Evolutionary conservation across 2,113 vertebrate genomes (phyloP).

Genomic region (Euleptes europaea): DNA sequence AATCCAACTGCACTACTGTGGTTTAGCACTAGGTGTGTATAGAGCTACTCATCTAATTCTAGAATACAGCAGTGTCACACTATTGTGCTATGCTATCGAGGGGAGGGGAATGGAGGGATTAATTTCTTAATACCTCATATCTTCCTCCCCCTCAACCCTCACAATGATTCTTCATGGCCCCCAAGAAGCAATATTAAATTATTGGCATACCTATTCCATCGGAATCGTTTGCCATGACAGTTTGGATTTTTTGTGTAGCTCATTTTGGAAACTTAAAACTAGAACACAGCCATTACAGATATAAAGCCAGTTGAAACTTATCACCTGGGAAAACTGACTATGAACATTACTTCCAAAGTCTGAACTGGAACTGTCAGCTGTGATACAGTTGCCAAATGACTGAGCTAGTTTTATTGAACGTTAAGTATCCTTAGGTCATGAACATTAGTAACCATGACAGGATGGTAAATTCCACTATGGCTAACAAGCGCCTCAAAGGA

Average conservation of each 20-base stretch:
- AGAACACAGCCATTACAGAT: neutral
- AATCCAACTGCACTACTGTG: too few relatives aligned
- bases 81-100: too few relatives aligned
- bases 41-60: too few relatives aligned
- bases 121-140: too few relatives aligned
- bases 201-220: too few relatives aligned
- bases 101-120: too few relatives aligned
- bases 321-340: neutral
- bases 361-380: neutral
- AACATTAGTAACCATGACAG: neutral
- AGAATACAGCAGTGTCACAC: too few relatives aligned
- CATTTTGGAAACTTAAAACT: neutral
- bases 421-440: neutral
- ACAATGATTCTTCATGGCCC: too few relatives aligned
- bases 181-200: too few relatives aligned
- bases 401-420: neutral
- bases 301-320: neutral
- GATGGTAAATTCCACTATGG: neutral
- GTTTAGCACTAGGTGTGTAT: too few relatives aligned
- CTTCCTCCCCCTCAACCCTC: too few relatives aligned
- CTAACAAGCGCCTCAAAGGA: neutral
- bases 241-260: neutral
- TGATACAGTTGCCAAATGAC: neutral
- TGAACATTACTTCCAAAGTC: neutral
- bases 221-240: too few relatives aligned